Base-by-base conservation (phyloP, 2,797 vertebrate genomes). In the Phylloscopus collybita region DNA sequence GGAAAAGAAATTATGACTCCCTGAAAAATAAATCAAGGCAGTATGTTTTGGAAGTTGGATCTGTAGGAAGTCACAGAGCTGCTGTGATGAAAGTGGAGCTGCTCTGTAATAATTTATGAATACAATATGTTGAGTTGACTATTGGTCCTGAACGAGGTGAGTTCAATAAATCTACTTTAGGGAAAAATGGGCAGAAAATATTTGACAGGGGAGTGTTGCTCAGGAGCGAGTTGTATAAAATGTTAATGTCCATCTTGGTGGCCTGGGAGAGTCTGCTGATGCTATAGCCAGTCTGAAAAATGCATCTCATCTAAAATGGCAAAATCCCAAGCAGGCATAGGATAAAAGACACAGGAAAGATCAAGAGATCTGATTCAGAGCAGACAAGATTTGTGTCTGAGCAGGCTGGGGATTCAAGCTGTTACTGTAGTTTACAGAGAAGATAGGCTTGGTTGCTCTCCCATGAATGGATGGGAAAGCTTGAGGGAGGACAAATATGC, bases 61-160 rank as follows among this genome's bases (percentile, higher is more conserved):
- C 50, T 62, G 11, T 44, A 72, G 75, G 87, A 86, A 62, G 38
- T 34, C 87, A 25, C 50, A 34, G 40, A 64, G 40, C 36, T 88
- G 69, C 50, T 78, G 42, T 27, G 54, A 86, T 93, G 70, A 72
- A 92, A 92, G 61, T n/a, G 40, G 59, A 92, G 23, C 40, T 86
- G 40, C 76, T 84, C 64, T 32, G 51, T 67, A 94, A 93, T 88
- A 75, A 93, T 88, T 96, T 60, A 80, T 83, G 21, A 88, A 79
- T 40, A 83, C 53, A 78, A 9, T 61, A 45, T 81, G 30, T 92
- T 86, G 59, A 44, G 38, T 75, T 73, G 65, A 54, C n/a, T 75
- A 19, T 72, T 45, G 62, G 22, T 61, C 36, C 84, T 26, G 26
- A 69, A 73, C 65, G 34, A 75, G 54, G 30, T 36, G n/a, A 56